A percentile compares a stretch with the other conserved stretches of the same genome.
phyloP scores from a whole-genome alignment of 1,140 invertebrate genomes.

The Trichonephila clavipes region DNA sequence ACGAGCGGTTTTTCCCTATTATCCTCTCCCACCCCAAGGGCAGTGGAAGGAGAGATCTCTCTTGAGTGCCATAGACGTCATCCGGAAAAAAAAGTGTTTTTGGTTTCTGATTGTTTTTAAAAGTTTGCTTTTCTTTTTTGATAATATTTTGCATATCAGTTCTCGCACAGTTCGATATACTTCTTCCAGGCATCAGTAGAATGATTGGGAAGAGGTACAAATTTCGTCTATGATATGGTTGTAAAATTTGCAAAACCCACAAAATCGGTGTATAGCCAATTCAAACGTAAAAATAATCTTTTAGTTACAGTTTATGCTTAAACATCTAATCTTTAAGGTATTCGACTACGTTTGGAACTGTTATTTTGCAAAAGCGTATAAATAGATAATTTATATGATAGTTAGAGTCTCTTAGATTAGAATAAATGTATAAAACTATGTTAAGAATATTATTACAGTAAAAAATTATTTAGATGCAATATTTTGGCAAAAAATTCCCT shows the following conservation, averaged over 20 bases:
- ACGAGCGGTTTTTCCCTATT: constrained; percentile 51
- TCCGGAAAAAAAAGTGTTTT: not conserved
- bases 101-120: constrained; percentile 61
- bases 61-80: constrained; percentile 54
- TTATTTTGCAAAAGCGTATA: too few relatives aligned
- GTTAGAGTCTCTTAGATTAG: too few relatives aligned
- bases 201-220: constrained; percentile 6
- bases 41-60: constrained; percentile 37
- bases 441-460: too few relatives aligned
- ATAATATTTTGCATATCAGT: constrained; percentile 52
- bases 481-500: too few relatives aligned
- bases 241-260: not conserved
- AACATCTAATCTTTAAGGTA: too few relatives aligned
- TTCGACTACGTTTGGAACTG: too few relatives aligned
- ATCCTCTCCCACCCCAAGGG: constrained; percentile 34
- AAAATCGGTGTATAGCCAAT: not conserved
- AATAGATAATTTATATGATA: too few relatives aligned
- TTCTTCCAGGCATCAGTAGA: not conserved
- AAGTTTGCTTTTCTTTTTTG: constrained; percentile 45
- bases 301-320: constrained; percentile 28
- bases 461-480: too few relatives aligned
- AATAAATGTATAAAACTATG: too few relatives aligned
- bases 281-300: constrained; percentile 11
- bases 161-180: not conserved
- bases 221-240: not conserved